Base-by-base conservation (phyloP, 2,797 vertebrate species). In the Catamblyrhynchus diadema region DNA sequence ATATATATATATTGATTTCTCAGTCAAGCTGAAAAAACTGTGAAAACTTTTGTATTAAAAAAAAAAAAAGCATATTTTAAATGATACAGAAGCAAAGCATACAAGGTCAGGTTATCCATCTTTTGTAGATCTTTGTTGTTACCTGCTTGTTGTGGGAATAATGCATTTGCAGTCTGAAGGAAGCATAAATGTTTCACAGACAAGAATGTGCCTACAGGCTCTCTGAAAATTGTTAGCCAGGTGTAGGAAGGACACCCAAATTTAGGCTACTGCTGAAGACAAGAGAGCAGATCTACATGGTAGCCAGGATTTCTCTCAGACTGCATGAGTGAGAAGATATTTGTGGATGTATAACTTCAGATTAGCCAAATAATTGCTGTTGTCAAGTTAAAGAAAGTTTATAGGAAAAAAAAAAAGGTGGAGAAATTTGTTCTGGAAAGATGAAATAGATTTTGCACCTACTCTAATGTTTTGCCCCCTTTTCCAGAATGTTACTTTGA, bases 391-490 rank as follows among this genome's bases (percentile, higher is more conserved):
- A 90, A 45, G 35, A 11, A 90, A 18, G 2, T 47, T 86, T 24
- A 41, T 6, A 41, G 12, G 1, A 67, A 69, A 59, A 62, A 35
- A 14, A 21, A 86, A 78, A 54, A 24, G 2, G 2, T n/a, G 8
- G 9, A 61, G 42, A 69, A 0, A 35, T 57, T 88, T 88, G 1
- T 53, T 92, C 28, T n/a, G 23, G 23, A 84, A 92, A 75, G 11
- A 12, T 32, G 16, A 61, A 88, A 71, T 50, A 6, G 14, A 27
- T 72, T 47, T 39, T 59, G 0, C 18, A n/a, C 12, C 14, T 23
- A 65, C 2, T 7, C 4, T 10, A 28, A n/a, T 54, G 3, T 20
- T 78, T 92, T 60, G 2, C 2, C 1, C 3, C 8, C 7, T 2
- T 65, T 65, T 83, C 28, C 28, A 81, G 39, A 69, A 44, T 61